phyloP scores from a whole-genome alignment of 2,888 invertebrate genomes.

The Aphodius granarius region DNA sequence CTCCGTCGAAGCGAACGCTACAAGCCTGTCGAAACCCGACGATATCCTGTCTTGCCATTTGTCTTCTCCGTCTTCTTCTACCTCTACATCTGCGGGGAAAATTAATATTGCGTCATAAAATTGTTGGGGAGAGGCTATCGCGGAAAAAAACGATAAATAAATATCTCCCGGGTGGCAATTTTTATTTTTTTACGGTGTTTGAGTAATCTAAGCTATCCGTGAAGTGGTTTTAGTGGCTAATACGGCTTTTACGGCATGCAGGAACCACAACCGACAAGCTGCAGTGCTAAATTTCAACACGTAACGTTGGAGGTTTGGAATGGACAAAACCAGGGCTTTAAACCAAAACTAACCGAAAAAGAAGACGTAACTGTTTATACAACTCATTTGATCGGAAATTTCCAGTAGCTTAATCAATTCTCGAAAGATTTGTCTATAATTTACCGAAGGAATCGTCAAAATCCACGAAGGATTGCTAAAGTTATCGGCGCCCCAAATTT shows the following conservation, averaged over 20 bases:
- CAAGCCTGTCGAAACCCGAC: constrained; percentile 90
- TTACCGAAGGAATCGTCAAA: no score
- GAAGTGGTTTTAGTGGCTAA: constrained; percentile 7
- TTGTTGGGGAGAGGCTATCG: background rate
- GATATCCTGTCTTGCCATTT: constrained; percentile 94
- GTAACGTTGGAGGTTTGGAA: no score
- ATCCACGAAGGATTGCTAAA: no score
- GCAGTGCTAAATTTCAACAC: background rate
- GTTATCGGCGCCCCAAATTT: no score
- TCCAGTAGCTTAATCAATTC: no score
- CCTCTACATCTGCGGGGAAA: constrained; percentile 61
- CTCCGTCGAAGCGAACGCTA: constrained; percentile 91
- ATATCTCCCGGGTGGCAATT: constrained; percentile 15
- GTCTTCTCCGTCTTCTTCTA: constrained; percentile 72
- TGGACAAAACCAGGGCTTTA: no score
- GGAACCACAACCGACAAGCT: background rate
- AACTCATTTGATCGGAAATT: no score
- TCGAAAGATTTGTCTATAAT: no score
- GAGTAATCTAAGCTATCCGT: background rate
- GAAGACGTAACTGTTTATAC: no score
- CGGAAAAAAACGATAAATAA: background rate
- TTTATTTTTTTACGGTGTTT: constrained; percentile 5
- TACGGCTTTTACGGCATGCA: constrained; percentile 11
- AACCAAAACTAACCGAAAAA: no score
- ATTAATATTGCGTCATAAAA: background rate